phyloP scores from a whole-genome alignment of 2,113 vertebrate species.

The Thamnophis sirtalis region DNA sequence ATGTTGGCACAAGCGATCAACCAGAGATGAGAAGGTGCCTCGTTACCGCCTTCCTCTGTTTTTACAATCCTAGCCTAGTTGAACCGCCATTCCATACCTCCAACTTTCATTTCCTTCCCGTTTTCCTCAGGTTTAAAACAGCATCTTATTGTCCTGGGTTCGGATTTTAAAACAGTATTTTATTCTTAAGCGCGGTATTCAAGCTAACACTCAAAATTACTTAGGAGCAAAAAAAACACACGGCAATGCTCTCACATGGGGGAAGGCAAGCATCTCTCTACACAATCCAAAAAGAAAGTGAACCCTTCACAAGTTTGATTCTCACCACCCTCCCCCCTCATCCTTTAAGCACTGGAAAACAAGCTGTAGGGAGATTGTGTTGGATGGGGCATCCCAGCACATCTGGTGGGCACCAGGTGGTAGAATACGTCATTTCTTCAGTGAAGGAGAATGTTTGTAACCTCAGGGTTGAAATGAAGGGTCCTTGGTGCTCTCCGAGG shows the following conservation, averaged over 20 bases:
- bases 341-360: not conserved
- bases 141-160: not conserved
- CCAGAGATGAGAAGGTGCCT: not conserved
- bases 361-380: not conserved
- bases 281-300: not conserved
- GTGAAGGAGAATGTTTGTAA: not conserved
- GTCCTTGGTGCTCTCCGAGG: not conserved
- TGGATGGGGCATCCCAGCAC: not conserved
- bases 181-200: not conserved
- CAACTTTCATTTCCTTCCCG: not conserved
- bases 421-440: not conserved
- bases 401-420: not conserved
- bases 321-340: rapidly evolving
- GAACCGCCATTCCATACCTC: not conserved
- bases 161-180: not conserved
- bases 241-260: not conserved
- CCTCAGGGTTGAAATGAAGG: not conserved
- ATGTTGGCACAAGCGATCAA: not conserved
- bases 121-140: not conserved
- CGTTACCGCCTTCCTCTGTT: not conserved
- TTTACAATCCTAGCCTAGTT: not conserved
- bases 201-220: not conserved
- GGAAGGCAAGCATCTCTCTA: not conserved
- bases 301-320: not conserved
- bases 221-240: not conserved